phyloP scores from a whole-genome alignment of 2,888 invertebrate species.

The Athalia rosae region DNA sequence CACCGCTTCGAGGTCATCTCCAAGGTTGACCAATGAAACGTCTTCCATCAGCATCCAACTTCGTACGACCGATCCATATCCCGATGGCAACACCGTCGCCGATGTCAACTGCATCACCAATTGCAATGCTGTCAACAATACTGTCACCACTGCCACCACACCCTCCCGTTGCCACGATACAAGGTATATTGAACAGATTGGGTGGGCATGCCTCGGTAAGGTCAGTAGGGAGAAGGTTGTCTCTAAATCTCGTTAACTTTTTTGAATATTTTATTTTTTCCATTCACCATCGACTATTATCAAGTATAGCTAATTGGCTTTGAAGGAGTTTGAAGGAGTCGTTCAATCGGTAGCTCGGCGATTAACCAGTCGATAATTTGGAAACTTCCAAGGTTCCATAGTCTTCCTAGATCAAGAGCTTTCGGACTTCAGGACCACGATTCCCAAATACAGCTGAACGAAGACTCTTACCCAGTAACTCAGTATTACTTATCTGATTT shows the following conservation, averaged over 20 bases:
- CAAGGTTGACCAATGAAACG: conserved; percentile 56
- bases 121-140: conserved; percentile 57
- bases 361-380: conserved; percentile 3
- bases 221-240: conserved; percentile 44
- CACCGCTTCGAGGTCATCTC: conserved; percentile 57
- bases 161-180: conserved; percentile 68
- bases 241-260: conserved; percentile 37
- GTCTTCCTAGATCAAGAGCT: conserved; percentile 22
- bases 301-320: conserved; percentile 36
- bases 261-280: conserved; percentile 5
- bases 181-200: conserved; percentile 59
- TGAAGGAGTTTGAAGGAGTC: conserved; percentile 14
- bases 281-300: not conserved
- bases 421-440: conserved; percentile 1
- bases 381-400: conserved; percentile 9
- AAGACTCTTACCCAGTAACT: conserved; percentile 24
- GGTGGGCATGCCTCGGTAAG: conserved; percentile 37
- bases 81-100: conserved; percentile 54
- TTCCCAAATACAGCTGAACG: conserved; percentile 17
- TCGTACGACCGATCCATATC: conserved; percentile 56
- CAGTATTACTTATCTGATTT: not conserved
- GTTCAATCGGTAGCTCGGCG: conserved; percentile 2
- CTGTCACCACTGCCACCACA: conserved; percentile 68
- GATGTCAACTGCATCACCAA: conserved; percentile 60
- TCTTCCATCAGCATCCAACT: conserved; percentile 60